Conservation (phyloP, 2,113 vertebrate species). For the Pangasianodon gigas region DNA sequence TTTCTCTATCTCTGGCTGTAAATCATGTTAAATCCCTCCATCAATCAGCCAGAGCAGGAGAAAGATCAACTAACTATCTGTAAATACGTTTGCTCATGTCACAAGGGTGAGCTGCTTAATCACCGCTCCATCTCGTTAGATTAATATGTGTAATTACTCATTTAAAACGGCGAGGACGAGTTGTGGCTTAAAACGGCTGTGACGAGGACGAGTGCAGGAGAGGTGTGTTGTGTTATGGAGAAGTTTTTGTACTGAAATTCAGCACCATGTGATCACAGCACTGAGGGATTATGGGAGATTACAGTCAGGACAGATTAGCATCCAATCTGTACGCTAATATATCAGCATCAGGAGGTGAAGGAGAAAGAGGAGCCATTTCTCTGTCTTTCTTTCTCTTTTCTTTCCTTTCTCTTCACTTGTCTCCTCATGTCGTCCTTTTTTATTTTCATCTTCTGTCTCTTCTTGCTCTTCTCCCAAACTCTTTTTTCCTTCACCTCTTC, state of each 20-base stretch:
- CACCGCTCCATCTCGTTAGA: not conserved
- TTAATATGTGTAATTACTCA: not conserved
- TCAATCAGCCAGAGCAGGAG: not conserved
- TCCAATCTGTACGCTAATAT: not conserved
- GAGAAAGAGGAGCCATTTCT: not conserved
- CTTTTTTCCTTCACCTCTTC: not conserved
- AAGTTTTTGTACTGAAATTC: not conserved
- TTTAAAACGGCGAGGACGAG: not conserved
- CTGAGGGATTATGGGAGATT: not conserved
- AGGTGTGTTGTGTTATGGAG: not conserved
- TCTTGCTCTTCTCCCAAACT: not conserved
- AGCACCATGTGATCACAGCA: not conserved
- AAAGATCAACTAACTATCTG: not conserved
- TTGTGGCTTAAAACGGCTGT: too few relatives aligned
- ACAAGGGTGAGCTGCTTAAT: not conserved
- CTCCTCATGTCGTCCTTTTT: not conserved
- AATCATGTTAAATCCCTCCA: not conserved
- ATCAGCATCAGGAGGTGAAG: not conserved
- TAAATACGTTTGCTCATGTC: not conserved
- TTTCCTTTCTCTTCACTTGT: not conserved
- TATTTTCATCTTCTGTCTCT: not conserved
- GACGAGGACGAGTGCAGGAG: not conserved
- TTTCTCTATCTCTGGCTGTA: not conserved
- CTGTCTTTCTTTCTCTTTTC: not conserved
- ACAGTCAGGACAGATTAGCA: not conserved